Conservation (phyloP, 1,140 invertebrate species). For the Euwallacea similis region DNA sequence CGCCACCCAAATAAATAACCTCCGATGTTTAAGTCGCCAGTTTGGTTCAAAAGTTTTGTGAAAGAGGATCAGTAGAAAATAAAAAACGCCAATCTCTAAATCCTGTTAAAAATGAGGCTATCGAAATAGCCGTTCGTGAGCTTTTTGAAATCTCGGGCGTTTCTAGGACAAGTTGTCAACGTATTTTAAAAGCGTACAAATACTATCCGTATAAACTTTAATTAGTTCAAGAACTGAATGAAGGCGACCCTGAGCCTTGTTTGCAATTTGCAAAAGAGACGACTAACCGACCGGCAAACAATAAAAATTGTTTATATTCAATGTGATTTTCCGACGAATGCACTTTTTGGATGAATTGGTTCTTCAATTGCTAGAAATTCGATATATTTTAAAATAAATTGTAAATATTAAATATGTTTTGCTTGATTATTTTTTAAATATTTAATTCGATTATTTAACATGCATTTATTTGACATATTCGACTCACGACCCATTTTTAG, state of each 20-base stretch:
- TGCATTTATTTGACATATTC: too few relatives aligned
- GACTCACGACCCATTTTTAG: too few relatives aligned
- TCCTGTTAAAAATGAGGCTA: neutral
- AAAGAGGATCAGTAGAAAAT: constrained; percentile 2
- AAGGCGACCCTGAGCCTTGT: constrained; percentile 15
- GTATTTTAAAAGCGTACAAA: constrained; percentile 16
- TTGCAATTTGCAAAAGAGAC: constrained; percentile 7
- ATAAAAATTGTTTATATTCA: constrained; percentile 17
- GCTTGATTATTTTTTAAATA: too few relatives aligned
- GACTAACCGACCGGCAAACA: constrained; percentile 15
- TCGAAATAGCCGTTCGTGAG: constrained; percentile 9
- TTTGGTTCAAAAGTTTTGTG: constrained; percentile 5
- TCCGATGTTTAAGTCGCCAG: neutral
- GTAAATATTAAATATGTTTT: too few relatives aligned
- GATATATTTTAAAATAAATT: too few relatives aligned
- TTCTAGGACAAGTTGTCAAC: constrained; percentile 14
- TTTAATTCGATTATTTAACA: too few relatives aligned
- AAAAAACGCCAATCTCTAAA: constrained; percentile 6
- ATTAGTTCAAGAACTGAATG: constrained; percentile 3
- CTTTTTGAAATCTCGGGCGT: constrained; percentile 17
- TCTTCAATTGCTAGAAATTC: neutral
- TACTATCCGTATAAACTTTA: constrained; percentile 5
- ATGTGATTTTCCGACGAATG: neutral
- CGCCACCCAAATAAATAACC: neutral
- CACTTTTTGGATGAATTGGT: constrained; percentile 8